Conservation (phyloP, 2,888 invertebrate species). For the Colletes collaris region DNA sequence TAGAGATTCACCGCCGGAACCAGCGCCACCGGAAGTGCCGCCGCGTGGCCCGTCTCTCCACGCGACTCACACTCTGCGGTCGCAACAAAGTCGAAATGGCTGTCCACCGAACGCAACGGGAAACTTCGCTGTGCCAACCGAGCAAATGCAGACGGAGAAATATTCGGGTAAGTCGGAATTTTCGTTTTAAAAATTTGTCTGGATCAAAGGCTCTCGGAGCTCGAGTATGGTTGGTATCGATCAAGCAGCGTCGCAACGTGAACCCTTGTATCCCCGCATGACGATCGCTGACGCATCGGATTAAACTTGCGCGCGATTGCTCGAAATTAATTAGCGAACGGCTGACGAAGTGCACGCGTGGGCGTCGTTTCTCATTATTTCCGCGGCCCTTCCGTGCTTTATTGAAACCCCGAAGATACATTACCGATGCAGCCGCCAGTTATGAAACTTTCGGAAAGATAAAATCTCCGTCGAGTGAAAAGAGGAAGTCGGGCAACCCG, state of each 20-base stretch:
- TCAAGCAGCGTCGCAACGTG: neutral
- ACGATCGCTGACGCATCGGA: conserved; percentile 47
- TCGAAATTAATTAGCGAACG: conserved; percentile 55
- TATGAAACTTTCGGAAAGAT: conserved; percentile 52
- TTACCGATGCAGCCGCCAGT: conserved; percentile 48
- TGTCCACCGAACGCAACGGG: conserved; percentile 76
- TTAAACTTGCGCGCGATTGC: conserved; percentile 32
- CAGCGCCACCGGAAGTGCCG: conserved; percentile 93
- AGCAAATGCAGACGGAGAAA: conserved; percentile 76
- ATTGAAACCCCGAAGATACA: conserved; percentile 54
- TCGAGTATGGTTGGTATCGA: no score
- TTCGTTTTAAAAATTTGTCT: no score
- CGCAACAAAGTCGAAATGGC: conserved; percentile 82
- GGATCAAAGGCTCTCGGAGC: no score
- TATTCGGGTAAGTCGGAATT: conserved; percentile 74
- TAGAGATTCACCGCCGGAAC: conserved; percentile 92
- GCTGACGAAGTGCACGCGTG: conserved; percentile 50
- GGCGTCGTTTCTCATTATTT: conserved; percentile 46
- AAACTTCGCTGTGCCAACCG: conserved; percentile 84
- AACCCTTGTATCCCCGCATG: conserved; percentile 27
- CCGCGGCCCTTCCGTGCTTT: conserved; percentile 35
- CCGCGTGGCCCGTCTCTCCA: conserved; percentile 93
- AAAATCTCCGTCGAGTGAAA: conserved; percentile 34
- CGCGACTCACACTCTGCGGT: conserved; percentile 84
- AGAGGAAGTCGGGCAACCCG: conserved; percentile 15